phyloP scores from a whole-genome alignment of 2,113 vertebrate genomes.

The Cyprinus carpio region DNA sequence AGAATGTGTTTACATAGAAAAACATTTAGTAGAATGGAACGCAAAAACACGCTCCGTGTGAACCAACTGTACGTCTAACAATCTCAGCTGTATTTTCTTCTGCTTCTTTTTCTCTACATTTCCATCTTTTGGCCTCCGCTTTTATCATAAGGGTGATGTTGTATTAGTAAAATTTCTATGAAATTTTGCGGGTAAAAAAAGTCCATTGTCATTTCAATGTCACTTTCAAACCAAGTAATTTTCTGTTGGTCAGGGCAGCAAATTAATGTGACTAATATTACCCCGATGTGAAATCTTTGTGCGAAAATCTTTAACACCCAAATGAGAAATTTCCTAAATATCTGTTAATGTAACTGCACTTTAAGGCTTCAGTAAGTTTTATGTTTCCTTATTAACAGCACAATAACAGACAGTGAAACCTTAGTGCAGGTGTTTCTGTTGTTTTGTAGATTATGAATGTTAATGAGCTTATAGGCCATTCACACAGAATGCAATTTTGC shows the following conservation, averaged over 20 bases:
- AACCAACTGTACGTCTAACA: not conserved
- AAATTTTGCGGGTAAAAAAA: not conserved
- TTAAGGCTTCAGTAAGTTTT: not conserved
- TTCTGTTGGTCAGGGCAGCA: not conserved
- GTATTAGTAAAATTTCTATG: not conserved
- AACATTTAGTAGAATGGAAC: not conserved
- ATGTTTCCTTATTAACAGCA: constrained; percentile 13
- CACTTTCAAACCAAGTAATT: not conserved
- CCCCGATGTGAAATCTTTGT: not conserved
- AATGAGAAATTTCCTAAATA: not conserved
- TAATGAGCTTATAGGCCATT: not conserved
- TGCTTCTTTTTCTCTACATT: not conserved
- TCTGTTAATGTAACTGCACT: not conserved
- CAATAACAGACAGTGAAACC: constrained; percentile 3
- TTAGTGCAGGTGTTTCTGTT: not conserved
- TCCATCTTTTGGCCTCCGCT: not conserved
- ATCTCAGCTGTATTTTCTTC: not conserved
- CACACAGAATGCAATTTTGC: not conserved
- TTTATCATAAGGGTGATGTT: not conserved
- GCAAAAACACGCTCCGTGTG: not conserved
- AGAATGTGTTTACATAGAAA: not conserved
- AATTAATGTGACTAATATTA: not conserved
- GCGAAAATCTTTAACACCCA: not conserved
- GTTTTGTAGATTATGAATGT: not conserved
- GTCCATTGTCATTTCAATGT: not conserved